A percentile compares a stretch with the other conserved stretches of the same genome.
These are phyloP conservation scores for Parnassius orleans DNA, from an alignment of 2,888 invertebrate species.

Conservation along the genomic window DNA sequence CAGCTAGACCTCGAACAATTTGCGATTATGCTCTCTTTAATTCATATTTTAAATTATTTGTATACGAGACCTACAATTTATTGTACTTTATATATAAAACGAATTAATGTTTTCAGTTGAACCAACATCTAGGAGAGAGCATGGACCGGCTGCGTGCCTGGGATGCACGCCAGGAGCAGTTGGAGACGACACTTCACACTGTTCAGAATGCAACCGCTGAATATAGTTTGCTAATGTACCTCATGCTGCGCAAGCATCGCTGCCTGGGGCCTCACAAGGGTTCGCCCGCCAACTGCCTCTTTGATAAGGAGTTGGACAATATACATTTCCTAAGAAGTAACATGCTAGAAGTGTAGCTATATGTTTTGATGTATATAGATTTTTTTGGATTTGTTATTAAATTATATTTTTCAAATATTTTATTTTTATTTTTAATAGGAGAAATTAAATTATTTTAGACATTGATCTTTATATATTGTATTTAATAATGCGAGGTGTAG, in stretches of 20 bases:
- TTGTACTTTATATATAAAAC: no score
- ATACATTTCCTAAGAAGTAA: slow-evolving; percentile 39
- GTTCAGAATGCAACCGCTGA: slow-evolving; percentile 61
- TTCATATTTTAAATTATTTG: no score
- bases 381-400: slow-evolving; percentile 4
- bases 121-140: slow-evolving; percentile 46
- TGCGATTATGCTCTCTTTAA: no score
- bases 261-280: slow-evolving; percentile 33
- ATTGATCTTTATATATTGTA: no score
- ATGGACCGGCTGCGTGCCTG: slow-evolving; percentile 53
- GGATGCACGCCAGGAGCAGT: slow-evolving; percentile 59
- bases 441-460: no score
- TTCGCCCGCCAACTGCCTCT: slow-evolving; percentile 38
- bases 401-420: not conserved
- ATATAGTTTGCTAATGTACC: slow-evolving; percentile 63
- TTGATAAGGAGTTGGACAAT: slow-evolving; percentile 44
- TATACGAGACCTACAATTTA: no score
- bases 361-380: not conserved
- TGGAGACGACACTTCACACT: slow-evolving; percentile 53
- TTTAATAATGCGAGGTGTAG: no score
- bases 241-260: slow-evolving; percentile 56
- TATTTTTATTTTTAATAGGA: no score
- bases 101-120: slow-evolving; percentile 40
- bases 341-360: slow-evolving; percentile 34
- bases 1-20: no score